Percentiles rank a stretch among this genome's conserved stretches.
phyloP scores from a whole-genome alignment of 2,888 invertebrate species.

The Drosophila testacea region DNA sequence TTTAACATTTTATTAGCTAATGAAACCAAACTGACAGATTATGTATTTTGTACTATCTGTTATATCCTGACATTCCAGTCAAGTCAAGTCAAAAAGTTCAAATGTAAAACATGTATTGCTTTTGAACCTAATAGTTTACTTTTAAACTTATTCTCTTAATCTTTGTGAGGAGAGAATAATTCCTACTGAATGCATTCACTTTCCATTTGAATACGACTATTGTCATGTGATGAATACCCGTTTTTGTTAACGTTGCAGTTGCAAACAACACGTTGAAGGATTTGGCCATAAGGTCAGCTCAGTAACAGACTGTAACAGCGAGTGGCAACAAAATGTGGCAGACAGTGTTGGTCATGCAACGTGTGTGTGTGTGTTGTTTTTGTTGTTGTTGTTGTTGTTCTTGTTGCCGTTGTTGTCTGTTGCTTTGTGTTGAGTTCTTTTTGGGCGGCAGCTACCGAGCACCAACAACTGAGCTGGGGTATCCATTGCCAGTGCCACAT shows the following conservation, averaged over 20 bases:
- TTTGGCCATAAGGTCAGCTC: slow-evolving; percentile 4
- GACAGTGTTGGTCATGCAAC: slow-evolving; percentile 1
- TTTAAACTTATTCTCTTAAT: too few species aligned
- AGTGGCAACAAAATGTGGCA: slow-evolving; percentile 13
- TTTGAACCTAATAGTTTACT: too few species aligned
- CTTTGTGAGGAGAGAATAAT: background rate
- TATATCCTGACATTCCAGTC: too few species aligned
- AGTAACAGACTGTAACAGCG: background rate
- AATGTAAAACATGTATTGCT: too few species aligned
- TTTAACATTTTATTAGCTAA: too few species aligned
- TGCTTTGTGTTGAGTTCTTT: slow-evolving; percentile 13
- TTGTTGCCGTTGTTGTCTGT: slow-evolving; percentile 19
- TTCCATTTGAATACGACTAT: background rate
- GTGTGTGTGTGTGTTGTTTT: background rate
- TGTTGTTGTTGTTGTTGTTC: slow-evolving; percentile 16
- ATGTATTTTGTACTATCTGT: too few species aligned
- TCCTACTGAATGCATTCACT: background rate
- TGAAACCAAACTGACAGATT: too few species aligned
- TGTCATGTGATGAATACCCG: too few species aligned
- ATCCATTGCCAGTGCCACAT: slow-evolving; percentile 9
- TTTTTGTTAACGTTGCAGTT: background rate
- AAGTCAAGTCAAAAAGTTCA: too few species aligned
- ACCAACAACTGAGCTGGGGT: background rate
- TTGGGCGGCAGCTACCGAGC: slow-evolving; percentile 1
- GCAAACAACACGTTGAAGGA: background rate